These are phyloP conservation scores for Pao palembangensis DNA, from an alignment of 2,113 vertebrate species.

Conservation along the genomic window DNA sequence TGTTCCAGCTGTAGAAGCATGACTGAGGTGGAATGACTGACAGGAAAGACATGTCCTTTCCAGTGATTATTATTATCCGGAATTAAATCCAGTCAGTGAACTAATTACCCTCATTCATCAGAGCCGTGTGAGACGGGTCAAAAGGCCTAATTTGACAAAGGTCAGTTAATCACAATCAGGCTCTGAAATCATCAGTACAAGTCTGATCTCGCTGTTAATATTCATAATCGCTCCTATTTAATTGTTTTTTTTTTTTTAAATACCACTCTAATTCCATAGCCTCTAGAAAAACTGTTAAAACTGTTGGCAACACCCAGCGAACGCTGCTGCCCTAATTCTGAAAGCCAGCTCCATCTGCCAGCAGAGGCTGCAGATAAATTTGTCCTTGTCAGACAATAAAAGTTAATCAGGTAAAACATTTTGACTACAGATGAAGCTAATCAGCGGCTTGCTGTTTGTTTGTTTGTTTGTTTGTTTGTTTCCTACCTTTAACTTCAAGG, in stretches of 20 bases:
- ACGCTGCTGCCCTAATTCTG: conserved; percentile 17
- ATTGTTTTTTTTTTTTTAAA: no score
- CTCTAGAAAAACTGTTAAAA: neutral
- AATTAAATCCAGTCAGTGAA: no score
- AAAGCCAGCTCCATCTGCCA: conserved; percentile 25
- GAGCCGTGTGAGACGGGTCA: no score
- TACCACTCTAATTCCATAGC: no score
- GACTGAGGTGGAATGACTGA: neutral
- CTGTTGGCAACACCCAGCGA: neutral
- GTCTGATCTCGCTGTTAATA: no score
- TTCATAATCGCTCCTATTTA: no score
- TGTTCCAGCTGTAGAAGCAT: no score
- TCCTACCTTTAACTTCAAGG: neutral
- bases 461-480: neutral
- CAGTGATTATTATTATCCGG: no score
- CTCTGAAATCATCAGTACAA: no score
- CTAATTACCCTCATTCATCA: no score
- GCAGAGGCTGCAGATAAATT: conserved; percentile 26
- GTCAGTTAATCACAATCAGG: no score
- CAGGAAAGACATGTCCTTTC: neutral
- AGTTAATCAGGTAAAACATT: conserved; percentile 24
- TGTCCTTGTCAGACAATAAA: conserved; percentile 26
- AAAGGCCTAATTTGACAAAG: no score
- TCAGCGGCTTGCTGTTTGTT: conserved; percentile 13
- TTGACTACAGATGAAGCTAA: conserved; percentile 22